Conservation (phyloP, 2,113 vertebrate species). For the Hepsetus odoe region DNA sequence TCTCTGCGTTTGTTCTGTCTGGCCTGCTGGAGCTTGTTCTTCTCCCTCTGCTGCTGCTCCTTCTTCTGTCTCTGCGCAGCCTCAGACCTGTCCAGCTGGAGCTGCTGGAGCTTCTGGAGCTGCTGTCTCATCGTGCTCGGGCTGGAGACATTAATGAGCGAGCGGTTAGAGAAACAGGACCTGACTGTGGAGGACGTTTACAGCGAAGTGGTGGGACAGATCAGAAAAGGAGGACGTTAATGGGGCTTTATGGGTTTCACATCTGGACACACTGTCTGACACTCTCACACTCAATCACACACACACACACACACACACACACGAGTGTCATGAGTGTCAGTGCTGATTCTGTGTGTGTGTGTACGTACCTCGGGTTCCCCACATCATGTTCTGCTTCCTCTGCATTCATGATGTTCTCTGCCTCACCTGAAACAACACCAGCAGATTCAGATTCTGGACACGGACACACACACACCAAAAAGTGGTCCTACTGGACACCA, state of each 20-base stretch:
- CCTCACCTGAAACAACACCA: background rate
- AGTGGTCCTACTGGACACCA: too few relatives aligned
- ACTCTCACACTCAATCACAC: too few relatives aligned
- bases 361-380: slow-evolving; percentile 89
- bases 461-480: too few relatives aligned
- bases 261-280: too few relatives aligned
- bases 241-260: too few relatives aligned
- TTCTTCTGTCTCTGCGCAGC: slow-evolving; percentile 92
- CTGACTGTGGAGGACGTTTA: slow-evolving; percentile 83
- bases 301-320: too few relatives aligned
- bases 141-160: slow-evolving; percentile 94
- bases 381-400: slow-evolving; percentile 95
- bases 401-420: slow-evolving; percentile 91
- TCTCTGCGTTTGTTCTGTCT: slow-evolving; percentile 96
- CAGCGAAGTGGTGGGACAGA: slow-evolving; percentile 82
- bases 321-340: too few relatives aligned
- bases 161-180: slow-evolving; percentile 70
- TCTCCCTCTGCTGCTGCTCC: slow-evolving; percentile 98
- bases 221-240: too few relatives aligned
- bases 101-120: slow-evolving; percentile 95
- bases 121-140: slow-evolving; percentile 93
- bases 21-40: slow-evolving; percentile 93
- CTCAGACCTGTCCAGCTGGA: slow-evolving; percentile 95
- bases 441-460: too few relatives aligned
- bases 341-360: background rate